phyloP scores from a whole-genome alignment of 1,140 invertebrate species.

The Platyura marginata region DNA sequence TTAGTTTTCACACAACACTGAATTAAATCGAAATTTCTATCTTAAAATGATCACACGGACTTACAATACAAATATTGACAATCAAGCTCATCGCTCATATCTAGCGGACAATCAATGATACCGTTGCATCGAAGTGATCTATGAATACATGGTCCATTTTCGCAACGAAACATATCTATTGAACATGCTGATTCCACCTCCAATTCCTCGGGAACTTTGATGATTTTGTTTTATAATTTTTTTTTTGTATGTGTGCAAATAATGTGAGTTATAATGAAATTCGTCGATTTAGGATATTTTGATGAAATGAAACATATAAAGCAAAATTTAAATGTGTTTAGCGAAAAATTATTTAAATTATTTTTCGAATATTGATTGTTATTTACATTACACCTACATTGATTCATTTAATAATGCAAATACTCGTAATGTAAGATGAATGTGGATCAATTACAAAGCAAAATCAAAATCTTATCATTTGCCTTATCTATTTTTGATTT shows the following conservation, averaged over 20 bases:
- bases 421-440: too few species aligned
- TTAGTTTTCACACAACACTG: too few species aligned
- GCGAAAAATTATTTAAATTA: neutral
- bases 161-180: slow-evolving; percentile 34
- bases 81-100: slow-evolving; percentile 45
- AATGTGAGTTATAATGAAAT: too few species aligned
- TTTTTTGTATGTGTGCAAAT: neutral
- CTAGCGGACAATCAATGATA: slow-evolving; percentile 39
- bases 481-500: too few species aligned
- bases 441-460: too few species aligned
- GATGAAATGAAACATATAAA: neutral
- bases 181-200: slow-evolving; percentile 10
- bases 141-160: slow-evolving; percentile 45
- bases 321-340: neutral
- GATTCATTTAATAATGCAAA: too few species aligned
- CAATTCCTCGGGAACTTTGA: neutral
- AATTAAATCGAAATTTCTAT: too few species aligned
- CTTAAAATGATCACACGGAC: too few species aligned
- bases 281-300: too few species aligned
- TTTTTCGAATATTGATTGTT: too few species aligned
- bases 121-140: slow-evolving; percentile 35
- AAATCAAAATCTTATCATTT: too few species aligned
- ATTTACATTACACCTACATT: too few species aligned
- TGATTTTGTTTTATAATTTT: neutral
- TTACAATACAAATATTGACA: slow-evolving; percentile 19